Evolutionary conservation across 1,140 invertebrate species (phyloP).

Genomic region (Glomeris maerens): DNA sequence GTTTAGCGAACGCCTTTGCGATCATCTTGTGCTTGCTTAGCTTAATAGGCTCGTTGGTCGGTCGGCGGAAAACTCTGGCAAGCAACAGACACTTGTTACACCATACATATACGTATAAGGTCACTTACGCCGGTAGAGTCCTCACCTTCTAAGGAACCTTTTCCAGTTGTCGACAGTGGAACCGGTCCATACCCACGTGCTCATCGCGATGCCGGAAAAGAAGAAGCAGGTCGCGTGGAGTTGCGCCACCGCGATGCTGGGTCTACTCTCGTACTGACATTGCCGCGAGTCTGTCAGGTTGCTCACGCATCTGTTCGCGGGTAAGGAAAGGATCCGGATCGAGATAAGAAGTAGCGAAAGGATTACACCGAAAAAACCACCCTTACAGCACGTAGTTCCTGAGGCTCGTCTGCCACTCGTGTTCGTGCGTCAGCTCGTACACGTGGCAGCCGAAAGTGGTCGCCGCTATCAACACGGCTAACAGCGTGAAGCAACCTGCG

Average conservation of each 20-base stretch:
- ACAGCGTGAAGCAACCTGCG: slow-evolving; percentile 46
- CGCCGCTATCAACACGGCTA: slow-evolving; percentile 46
- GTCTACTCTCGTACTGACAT: slow-evolving; percentile 39
- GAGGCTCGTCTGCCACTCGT: slow-evolving; percentile 56
- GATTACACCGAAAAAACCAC: no score
- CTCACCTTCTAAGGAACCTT: slow-evolving; percentile 66
- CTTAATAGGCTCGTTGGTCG: slow-evolving; percentile 32
- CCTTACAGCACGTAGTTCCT: slow-evolving; percentile 66
- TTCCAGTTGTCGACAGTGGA: slow-evolving; percentile 68
- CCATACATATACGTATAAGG: no score
- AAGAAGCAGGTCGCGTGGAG: slow-evolving; percentile 67
- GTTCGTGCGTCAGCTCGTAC: slow-evolving; percentile 57
- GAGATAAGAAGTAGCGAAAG: slow-evolving; percentile 8
- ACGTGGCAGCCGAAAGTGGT: slow-evolving; percentile 64
- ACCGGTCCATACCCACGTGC: slow-evolving; percentile 79
- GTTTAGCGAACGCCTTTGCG: slow-evolving; percentile 70
- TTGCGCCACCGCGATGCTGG: slow-evolving; percentile 64
- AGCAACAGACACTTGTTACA: slow-evolving; percentile 8
- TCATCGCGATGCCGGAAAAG: slow-evolving; percentile 69
- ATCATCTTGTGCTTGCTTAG: slow-evolving; percentile 80
- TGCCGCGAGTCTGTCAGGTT: slow-evolving; percentile 26
- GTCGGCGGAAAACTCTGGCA: slow-evolving; percentile 24
- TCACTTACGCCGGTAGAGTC: no score
- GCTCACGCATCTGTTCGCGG: slow-evolving; percentile 28
- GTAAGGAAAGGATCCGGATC: slow-evolving; percentile 12